Evolutionary conservation across 2,113 vertebrate species (phyloP).

Genomic region (Chrysemys picta): DNA sequence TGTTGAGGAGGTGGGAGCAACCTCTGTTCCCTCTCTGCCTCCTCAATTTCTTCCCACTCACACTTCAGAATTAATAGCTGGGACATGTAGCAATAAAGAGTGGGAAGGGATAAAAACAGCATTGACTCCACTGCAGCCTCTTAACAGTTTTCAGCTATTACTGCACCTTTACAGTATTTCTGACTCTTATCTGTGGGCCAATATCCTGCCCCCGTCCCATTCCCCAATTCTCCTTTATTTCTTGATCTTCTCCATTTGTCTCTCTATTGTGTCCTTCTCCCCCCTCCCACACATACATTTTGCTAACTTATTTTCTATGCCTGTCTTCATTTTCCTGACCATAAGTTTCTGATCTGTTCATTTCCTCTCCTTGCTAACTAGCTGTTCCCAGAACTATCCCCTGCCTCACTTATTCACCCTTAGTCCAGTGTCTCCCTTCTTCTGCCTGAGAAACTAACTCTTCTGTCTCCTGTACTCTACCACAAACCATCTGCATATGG

Average conservation of each 20-base stretch:
- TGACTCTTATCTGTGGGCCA: background rate
- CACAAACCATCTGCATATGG: background rate
- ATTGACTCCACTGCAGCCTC: background rate
- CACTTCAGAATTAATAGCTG: background rate
- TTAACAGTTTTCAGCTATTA: background rate
- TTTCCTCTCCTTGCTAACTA: background rate
- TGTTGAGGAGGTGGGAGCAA: background rate
- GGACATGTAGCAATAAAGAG: fast-evolving
- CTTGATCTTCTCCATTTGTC: background rate
- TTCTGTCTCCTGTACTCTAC: background rate
- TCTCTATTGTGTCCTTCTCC: background rate
- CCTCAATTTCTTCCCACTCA: background rate
- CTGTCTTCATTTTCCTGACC: background rate
- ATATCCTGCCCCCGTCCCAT: background rate
- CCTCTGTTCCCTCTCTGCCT: background rate
- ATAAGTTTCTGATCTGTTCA: background rate
- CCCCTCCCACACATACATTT: background rate
- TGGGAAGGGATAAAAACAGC: background rate
- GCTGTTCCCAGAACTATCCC: background rate
- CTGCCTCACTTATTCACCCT: background rate
- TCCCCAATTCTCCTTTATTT: background rate
- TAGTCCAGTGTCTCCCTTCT: background rate
- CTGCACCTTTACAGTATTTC: fast-evolving
- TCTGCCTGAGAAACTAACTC: background rate
- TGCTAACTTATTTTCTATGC: background rate